phyloP scores from a whole-genome alignment of 92 coral and sea anemone species.

The Phenganax stokvisi region DNA sequence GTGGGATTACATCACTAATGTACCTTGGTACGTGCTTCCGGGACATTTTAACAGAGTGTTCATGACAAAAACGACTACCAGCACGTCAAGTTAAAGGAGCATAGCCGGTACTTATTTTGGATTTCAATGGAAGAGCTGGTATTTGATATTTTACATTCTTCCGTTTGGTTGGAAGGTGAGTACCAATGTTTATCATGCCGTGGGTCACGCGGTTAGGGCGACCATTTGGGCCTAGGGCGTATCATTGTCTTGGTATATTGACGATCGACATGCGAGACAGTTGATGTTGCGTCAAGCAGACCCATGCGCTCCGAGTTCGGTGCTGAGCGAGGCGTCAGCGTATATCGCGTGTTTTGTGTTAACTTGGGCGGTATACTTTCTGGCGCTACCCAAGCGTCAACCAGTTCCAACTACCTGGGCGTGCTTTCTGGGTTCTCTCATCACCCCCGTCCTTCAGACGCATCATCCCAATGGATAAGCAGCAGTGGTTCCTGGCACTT shows the following conservation, averaged over 20 bases:
- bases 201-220: constrained; percentile 4
- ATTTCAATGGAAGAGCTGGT: neutral
- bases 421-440: neutral
- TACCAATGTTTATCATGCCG: neutral
- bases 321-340: constrained; percentile 11
- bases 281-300: neutral
- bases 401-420: too few species aligned
- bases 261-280: constrained; percentile 27
- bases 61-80: constrained; percentile 6
- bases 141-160: constrained; percentile 8
- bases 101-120: neutral
- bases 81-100: too few species aligned
- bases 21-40: neutral
- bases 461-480: neutral
- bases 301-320: neutral
- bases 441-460: neutral
- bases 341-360: constrained; percentile 6
- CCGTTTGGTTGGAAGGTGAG: constrained; percentile 30
- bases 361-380: neutral
- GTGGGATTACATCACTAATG: neutral
- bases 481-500: neutral
- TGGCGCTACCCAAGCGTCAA: too few species aligned
- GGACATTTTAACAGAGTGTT: neutral
- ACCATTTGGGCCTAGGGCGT: constrained; percentile 2
- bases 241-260: neutral